These are phyloP conservation scores for Limnephilus rhombicus DNA, from an alignment of 2,888 invertebrate species.

Conservation along the genomic window DNA sequence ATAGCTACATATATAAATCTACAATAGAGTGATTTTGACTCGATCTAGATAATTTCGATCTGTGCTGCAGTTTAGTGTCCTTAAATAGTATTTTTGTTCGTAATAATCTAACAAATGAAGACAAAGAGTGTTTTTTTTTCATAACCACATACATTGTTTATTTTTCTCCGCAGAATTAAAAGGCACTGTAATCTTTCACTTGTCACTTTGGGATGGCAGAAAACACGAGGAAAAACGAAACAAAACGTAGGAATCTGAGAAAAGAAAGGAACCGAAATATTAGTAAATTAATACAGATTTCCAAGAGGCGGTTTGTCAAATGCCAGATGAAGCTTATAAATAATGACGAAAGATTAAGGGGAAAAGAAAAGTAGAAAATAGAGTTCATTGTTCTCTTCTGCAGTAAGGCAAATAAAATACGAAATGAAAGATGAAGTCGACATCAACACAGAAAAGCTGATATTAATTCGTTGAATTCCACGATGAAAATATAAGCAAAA, in stretches of 20 bases:
- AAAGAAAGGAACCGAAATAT: slow-evolving; percentile 16
- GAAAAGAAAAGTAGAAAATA: not conserved
- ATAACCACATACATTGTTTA: not conserved
- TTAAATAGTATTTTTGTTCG: not conserved
- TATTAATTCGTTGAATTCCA: not conserved
- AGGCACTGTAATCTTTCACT: slow-evolving; percentile 7
- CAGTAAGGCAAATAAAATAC: not conserved
- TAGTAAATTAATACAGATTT: slow-evolving; percentile 24
- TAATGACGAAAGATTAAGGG: not conserved
- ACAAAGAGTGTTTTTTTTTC: not conserved
- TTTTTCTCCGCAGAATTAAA: slow-evolving; percentile 17
- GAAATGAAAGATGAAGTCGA: not conserved
- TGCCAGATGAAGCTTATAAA: not conserved
- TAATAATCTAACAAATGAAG: not conserved
- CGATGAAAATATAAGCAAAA: not conserved
- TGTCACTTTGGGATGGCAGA: not conserved
- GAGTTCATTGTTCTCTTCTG: not conserved
- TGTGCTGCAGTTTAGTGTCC: not conserved
- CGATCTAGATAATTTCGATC: not conserved
- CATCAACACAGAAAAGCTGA: not conserved
- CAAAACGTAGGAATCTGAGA: not conserved
- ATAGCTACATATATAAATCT: too few species aligned
- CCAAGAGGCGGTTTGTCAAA: slow-evolving; percentile 24
- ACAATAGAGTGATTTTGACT: not conserved
- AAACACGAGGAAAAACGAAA: not conserved